phyloP scores from a whole-genome alignment of 2,113 vertebrate species.

The Girardinichthys multiradiatus region DNA sequence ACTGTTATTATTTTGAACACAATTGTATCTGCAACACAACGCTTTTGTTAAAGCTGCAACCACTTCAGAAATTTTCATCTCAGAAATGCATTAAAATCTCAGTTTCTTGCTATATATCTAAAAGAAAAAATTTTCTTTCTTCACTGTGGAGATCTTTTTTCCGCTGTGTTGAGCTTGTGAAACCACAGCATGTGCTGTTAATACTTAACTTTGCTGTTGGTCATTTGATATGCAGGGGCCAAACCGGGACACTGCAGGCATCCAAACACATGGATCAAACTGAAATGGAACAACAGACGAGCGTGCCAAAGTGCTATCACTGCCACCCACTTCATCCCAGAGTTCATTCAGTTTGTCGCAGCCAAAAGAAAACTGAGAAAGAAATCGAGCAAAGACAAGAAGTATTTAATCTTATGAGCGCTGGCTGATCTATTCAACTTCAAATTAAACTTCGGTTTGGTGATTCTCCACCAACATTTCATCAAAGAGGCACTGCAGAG shows the following conservation, averaged over 20 bases:
- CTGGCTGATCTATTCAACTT: not conserved
- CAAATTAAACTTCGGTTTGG: not conserved
- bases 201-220: conserved; percentile 37
- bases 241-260: conserved; percentile 63
- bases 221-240: conserved; percentile 45
- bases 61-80: not conserved
- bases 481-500: not conserved
- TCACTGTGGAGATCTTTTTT: not conserved
- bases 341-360: conserved; percentile 55
- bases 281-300: conserved; percentile 61
- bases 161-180: conserved; percentile 1
- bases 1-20: too few species aligned
- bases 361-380: conserved; percentile 23
- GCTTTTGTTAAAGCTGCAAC: not conserved
- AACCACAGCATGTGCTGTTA: conserved; percentile 39
- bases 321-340: conserved; percentile 8
- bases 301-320: conserved; percentile 42
- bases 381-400: conserved; percentile 21
- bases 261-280: conserved; percentile 59
- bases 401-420: not conserved
- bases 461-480: conserved; percentile 9
- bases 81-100: not conserved
- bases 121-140: not conserved
- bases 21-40: not conserved
- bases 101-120: not conserved